phyloP scores from a whole-genome alignment of 2,888 invertebrate genomes.

The Tholera decimalis region DNA sequence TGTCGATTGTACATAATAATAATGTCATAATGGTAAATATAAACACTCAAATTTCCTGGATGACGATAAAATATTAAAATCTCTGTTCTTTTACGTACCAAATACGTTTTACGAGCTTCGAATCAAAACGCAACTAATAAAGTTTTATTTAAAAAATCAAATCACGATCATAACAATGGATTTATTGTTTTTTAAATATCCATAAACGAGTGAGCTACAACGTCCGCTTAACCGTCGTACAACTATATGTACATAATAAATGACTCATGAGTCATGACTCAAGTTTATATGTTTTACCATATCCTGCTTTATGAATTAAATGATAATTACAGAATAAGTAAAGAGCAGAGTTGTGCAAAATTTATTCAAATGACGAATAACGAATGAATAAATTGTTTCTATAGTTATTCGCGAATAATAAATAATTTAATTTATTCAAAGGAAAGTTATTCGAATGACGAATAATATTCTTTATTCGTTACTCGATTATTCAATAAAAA shows the following conservation, averaged over 20 bases:
- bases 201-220: slow-evolving; percentile 50
- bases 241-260: slow-evolving; percentile 53
- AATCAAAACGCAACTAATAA: slow-evolving; percentile 41
- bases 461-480: too few species aligned
- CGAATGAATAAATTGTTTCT: too few species aligned
- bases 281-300: slow-evolving; percentile 47
- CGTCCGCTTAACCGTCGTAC: slow-evolving; percentile 46
- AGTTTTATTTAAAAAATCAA: slow-evolving; percentile 56
- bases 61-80: slow-evolving; percentile 45
- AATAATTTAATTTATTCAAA: too few species aligned
- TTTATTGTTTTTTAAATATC: slow-evolving; percentile 64
- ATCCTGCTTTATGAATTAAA: slow-evolving; percentile 60
- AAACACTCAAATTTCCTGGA: slow-evolving; percentile 27
- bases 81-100: slow-evolving; percentile 31
- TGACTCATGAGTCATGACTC: slow-evolving; percentile 54
- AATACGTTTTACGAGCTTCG: slow-evolving; percentile 47
- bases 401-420: too few species aligned
- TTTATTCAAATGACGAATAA: too few species aligned
- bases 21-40: slow-evolving; percentile 1
- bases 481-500: too few species aligned
- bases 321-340: slow-evolving; percentile 38
- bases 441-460: too few species aligned
- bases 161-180: slow-evolving; percentile 61
- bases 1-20: too few species aligned
- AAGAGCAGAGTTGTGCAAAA: too few species aligned